Base-by-base conservation (phyloP, 2,113 vertebrate genomes). In the Pontoporia blainvillei region DNA sequence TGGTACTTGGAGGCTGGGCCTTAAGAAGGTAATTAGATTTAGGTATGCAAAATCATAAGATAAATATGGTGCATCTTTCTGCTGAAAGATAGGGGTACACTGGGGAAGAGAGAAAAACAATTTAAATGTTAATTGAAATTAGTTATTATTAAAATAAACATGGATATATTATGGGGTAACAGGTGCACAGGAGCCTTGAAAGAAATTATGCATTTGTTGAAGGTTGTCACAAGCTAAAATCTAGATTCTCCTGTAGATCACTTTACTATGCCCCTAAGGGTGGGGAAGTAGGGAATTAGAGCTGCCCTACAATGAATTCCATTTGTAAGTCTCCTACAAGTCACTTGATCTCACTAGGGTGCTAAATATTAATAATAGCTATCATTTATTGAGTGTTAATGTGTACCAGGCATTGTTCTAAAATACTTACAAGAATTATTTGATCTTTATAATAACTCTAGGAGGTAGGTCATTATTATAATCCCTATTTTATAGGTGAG, bases 111-210 rank as follows among this genome's bases (percentile, higher is more conserved):
- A 57, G 18, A 69, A 93, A 95, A 95, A 97, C 13, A 78, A 93
- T 75, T 83, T 91, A 91, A 90, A 64, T 59, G 36, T 6, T 72
- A 94, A 49, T 17, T 57, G 17, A 78, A 75, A 94, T 78, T 8
- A 93, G 67, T 93, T 95, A 88, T 71, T 76, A 76, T 73, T 91
- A 91, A 94, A 86, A 88, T 88, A 83, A 86, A 79, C 39, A 29
- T 92, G 21, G 23, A 25, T 57, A 54, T 79, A 71, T 41, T 62
- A 78, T 49, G 18, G 4, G 71, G 52, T 61, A 82, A 85, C 13
- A 61, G 15, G 69, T 17, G 21, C 46, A 91, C n/a, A 95, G 52
- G 71, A 71, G 21, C 49, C 64, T 71, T 59, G 76, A 86, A 86
- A 79, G 62, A 69, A 64, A 81, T 94, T 52, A 71, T n/a, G 29